Evolutionary conservation across 2,113 vertebrate genomes (phyloP).

Genomic region (Cavia porcellus): DNA sequence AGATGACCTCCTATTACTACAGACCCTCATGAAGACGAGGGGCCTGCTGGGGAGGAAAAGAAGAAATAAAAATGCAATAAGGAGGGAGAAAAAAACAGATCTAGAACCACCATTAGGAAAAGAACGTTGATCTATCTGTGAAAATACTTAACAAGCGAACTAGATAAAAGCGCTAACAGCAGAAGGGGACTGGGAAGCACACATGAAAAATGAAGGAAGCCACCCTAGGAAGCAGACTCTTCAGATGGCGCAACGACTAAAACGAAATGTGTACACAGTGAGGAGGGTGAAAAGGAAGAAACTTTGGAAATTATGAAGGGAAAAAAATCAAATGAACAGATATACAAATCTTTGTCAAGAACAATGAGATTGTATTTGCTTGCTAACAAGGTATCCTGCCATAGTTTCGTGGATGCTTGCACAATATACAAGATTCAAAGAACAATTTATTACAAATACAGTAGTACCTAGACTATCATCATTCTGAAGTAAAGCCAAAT

Average conservation of each 20-base stretch:
- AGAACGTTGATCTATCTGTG: not conserved
- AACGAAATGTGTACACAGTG: not conserved
- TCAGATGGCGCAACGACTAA: not conserved
- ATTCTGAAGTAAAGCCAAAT: not conserved
- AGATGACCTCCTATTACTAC: not conserved
- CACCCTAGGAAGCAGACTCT: not conserved
- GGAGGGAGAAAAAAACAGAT: not conserved
- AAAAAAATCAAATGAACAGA: not conserved
- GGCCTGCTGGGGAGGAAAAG: not conserved
- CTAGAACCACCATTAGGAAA: not conserved
- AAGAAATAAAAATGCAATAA: not conserved
- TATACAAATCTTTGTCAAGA: not conserved
- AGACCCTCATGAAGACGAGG: not conserved
- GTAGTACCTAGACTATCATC: not conserved
- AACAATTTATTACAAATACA: not conserved
- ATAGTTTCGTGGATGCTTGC: not conserved
- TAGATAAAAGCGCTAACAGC: not conserved
- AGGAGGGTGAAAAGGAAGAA: not conserved
- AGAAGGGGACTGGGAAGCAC: not conserved
- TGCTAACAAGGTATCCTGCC: not conserved
- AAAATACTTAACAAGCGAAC: not conserved
- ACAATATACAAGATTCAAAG: slow-evolving; percentile 2
- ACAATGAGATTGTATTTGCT: not conserved
- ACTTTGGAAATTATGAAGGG: not conserved
- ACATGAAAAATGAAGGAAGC: not conserved